A percentile compares a stretch with the other conserved stretches of the same genome.
Conservation (phyloP, 1,140 invertebrate species). For the Lepidurus packardi region DNA sequence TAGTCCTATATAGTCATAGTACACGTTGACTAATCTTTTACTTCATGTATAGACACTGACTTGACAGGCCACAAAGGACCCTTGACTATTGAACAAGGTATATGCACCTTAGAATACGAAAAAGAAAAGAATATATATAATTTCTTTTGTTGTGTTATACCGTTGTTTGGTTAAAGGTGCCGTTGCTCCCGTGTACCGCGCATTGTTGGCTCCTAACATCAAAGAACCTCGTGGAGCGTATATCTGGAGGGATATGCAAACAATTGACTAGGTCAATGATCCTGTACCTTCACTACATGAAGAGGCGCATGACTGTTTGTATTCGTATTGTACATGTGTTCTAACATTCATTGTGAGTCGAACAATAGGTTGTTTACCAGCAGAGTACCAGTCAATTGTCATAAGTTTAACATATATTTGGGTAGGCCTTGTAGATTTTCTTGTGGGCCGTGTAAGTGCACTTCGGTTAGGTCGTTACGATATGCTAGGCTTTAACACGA, state of each 20-base stretch:
- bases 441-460: neutral
- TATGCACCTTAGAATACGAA: slow-evolving; percentile 27
- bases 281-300: slow-evolving; percentile 35
- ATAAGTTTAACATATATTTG: no score
- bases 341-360: no score
- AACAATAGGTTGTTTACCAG: no score
- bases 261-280: slow-evolving; percentile 46
- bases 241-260: slow-evolving; percentile 45
- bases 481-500: neutral
- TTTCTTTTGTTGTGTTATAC: neutral
- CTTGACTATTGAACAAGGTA: slow-evolving; percentile 60
- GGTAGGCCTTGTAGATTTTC: no score
- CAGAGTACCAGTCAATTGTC: no score
- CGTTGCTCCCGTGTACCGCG: slow-evolving; percentile 48
- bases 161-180: slow-evolving; percentile 42
- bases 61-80: slow-evolving; percentile 63
- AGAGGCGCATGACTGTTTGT: neutral
- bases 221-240: slow-evolving; percentile 47
- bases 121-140: slow-evolving; percentile 36
- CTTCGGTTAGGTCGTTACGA: neutral
- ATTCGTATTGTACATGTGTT: no score
- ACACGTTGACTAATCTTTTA: slow-evolving; percentile 35
- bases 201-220: slow-evolving; percentile 48
- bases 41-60: slow-evolving; percentile 65
- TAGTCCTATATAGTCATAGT: no score